These are phyloP conservation scores for Ommatoiulus sabulosus DNA, from an alignment of 2,888 invertebrate genomes.

Conservation along the genomic window DNA sequence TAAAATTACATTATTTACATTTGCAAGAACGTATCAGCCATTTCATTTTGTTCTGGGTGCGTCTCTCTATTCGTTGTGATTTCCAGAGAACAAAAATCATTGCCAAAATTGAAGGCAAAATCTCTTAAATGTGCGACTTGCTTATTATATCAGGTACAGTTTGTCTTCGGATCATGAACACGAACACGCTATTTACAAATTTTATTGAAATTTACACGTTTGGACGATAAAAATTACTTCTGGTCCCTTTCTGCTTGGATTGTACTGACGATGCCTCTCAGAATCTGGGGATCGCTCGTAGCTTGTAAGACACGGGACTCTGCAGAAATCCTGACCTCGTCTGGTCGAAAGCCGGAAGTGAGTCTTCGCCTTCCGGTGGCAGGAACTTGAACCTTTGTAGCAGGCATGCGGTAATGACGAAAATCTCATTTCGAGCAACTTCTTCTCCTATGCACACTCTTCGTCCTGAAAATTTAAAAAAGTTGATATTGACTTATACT, in stretches of 20 bases:
- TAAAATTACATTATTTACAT: not conserved
- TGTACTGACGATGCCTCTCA: not conserved
- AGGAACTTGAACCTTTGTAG: slow-evolving; percentile 73
- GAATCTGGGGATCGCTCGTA: not conserved
- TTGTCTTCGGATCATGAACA: not conserved
- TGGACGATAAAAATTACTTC: not conserved
- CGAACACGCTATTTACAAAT: not conserved
- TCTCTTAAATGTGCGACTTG: not conserved
- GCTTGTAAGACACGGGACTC: slow-evolving; percentile 50
- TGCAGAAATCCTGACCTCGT: slow-evolving; percentile 11
- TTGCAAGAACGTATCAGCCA: not conserved
- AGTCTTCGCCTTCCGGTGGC: slow-evolving; percentile 45
- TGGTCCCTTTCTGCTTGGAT: not conserved
- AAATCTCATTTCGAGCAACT: slow-evolving; percentile 78
- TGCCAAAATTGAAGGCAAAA: not conserved
- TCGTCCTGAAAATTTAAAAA: slow-evolving; percentile 68
- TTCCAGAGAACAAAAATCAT: not conserved
- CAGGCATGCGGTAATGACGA: slow-evolving; percentile 75
- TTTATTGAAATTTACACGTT: slow-evolving; percentile 1
- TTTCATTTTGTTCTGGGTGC: not conserved
- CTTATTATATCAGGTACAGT: slow-evolving; percentile 3
- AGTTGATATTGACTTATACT: not conserved
- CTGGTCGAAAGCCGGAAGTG: slow-evolving; percentile 37
- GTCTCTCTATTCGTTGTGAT: not conserved
- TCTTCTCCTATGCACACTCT: slow-evolving; percentile 89